Base-by-base conservation (phyloP, 2,797 vertebrate species). In the Mormyrops attenuatus region DNA sequence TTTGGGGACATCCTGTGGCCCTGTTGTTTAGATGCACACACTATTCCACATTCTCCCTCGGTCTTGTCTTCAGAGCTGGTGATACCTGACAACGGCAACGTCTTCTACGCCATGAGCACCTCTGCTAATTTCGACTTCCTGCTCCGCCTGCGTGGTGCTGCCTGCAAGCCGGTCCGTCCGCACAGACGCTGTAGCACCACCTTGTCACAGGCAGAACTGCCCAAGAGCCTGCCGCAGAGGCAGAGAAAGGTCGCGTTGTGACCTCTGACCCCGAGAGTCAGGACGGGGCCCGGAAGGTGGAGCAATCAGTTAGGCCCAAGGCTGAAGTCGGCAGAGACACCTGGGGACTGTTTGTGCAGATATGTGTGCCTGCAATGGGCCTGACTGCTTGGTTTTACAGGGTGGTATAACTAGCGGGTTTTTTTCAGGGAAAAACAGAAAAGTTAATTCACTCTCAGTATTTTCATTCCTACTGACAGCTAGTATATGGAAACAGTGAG, bases 21-120 rank as follows among this genome's bases (percentile, higher is more conserved):
- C 20, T 63, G 30, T 44, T 34, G 5, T 34, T 34, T 34, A 53
- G 55, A 30, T 30, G 13, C 44, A 13, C 92, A 89, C 90, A 52
- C 5, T 89, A 26, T 57, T 89, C 30, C 2, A 92, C 9, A n/a
- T n/a, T 47, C 7, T 44, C 38, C 73, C 77, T 47, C 41, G 20
- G 50, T 1, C 22, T 11, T 69, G 91, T 91, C 91, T 91, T 86
- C 93, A 99, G 98, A 99, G 92, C 95, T 99, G 66, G 96, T 97
- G 92, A 97, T 99, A 90, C 98, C 98, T 0, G 96, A 96, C 87
- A 97, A 97, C 0, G 98, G 97, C 85, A 99, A 99, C 0, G 97
- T 99, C 63, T 99, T 98, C 90, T 99, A 99, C 0, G 98, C 97
- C 94, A 99, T 99, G 98, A 99, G 98, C 95, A 98, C 97, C 92